Percentiles rank a stretch among this genome's conserved stretches.
Conservation (phyloP, 2,888 invertebrate species). For the Trichogramma evanescens region DNA sequence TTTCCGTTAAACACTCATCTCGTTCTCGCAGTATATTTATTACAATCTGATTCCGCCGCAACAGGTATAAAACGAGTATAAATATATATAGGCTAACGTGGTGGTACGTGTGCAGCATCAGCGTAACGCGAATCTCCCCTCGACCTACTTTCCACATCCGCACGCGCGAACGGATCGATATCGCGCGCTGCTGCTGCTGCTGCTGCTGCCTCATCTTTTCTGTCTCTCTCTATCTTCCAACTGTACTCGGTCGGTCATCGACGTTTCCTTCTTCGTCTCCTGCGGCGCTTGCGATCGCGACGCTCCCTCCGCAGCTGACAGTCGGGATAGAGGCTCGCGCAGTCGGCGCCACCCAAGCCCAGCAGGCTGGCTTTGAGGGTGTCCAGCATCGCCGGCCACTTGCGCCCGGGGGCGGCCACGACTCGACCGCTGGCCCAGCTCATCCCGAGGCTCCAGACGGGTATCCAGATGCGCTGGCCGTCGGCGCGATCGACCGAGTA, state of each 20-base stretch:
- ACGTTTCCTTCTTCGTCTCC: constrained; percentile 26
- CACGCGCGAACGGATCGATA: too few species aligned
- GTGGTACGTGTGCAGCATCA: too few species aligned
- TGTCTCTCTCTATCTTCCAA: too few species aligned
- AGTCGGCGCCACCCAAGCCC: constrained; percentile 64
- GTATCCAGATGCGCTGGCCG: constrained; percentile 61
- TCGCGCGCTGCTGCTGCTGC: too few species aligned
- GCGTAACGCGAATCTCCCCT: too few species aligned
- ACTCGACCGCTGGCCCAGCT: constrained; percentile 64
- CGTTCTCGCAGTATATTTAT: too few species aligned
- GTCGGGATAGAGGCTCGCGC: constrained; percentile 55
- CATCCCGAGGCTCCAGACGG: constrained; percentile 72
- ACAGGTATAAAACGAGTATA: too few species aligned
- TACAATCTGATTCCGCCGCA: too few species aligned
- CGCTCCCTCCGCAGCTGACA: constrained; percentile 50
- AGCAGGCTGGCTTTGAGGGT: constrained; percentile 61
- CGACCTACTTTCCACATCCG: too few species aligned
- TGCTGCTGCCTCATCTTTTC: too few species aligned
- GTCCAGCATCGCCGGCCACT: constrained; percentile 51
- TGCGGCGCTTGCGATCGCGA: constrained; percentile 40
- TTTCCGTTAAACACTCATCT: too few species aligned
- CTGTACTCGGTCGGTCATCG: neutral
- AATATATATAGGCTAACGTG: too few species aligned
- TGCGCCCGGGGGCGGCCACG: constrained; percentile 33
- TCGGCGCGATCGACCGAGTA: constrained; percentile 53